Evolutionary conservation across 2,888 invertebrate species (phyloP).

Genomic region (Netelia virgata): DNA sequence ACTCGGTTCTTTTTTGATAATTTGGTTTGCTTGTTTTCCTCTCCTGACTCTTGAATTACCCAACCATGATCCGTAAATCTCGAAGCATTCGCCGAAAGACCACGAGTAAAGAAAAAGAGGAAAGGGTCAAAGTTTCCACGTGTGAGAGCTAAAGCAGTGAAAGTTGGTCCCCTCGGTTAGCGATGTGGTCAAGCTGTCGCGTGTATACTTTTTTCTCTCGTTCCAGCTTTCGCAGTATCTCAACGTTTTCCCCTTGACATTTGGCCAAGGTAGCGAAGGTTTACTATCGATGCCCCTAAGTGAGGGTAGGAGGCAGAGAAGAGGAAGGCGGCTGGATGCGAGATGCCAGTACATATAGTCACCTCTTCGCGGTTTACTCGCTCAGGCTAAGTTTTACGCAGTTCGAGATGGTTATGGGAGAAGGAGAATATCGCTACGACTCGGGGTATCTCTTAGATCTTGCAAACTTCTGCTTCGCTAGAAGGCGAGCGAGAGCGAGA

Average conservation of each 20-base stretch:
- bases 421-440: slow-evolving; percentile 16
- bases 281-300: slow-evolving; percentile 7
- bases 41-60: neutral
- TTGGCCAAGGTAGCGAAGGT: slow-evolving; percentile 12
- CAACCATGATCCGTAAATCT: neutral
- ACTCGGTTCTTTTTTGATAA: neutral
- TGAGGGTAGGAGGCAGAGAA: slow-evolving; percentile 21
- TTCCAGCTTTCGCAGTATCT: neutral
- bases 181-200: slow-evolving; percentile 29
- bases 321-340: slow-evolving; percentile 34
- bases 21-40: neutral
- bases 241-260: neutral
- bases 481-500: neutral
- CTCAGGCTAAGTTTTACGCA: slow-evolving; percentile 55
- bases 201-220: slow-evolving; percentile 2
- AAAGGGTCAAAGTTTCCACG: slow-evolving; percentile 26
- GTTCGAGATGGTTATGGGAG: slow-evolving; percentile 46
- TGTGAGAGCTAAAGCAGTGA: slow-evolving; percentile 13
- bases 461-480: slow-evolving; percentile 38
- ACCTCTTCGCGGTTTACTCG: slow-evolving; percentile 49
- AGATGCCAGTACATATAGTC: slow-evolving; percentile 5
- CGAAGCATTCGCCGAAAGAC: neutral
- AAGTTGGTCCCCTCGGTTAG: slow-evolving; percentile 22
- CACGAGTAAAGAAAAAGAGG: neutral
- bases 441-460: slow-evolving; percentile 23